These are phyloP conservation scores for Bombus huntii DNA, from an alignment of 1,140 invertebrate species.

Conservation along the genomic window DNA sequence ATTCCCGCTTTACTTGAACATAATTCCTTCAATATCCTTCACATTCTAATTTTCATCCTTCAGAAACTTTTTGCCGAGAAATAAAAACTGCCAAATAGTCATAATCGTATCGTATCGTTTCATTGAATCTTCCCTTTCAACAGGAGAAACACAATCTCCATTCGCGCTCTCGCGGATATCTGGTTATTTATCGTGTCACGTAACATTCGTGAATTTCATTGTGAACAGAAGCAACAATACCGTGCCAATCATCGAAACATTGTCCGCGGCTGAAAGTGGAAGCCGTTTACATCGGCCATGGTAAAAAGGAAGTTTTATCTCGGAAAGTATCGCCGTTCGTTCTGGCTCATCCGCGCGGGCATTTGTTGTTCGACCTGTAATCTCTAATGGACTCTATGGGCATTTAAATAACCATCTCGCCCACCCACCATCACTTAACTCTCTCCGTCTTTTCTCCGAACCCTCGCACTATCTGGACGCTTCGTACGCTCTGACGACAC, in stretches of 20 bases:
- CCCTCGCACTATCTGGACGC: conserved; percentile 47
- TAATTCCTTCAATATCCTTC: no score
- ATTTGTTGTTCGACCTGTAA: conserved; percentile 69
- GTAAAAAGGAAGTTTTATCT: conserved; percentile 57
- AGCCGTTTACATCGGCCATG: conserved; percentile 17
- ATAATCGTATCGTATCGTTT: no score
- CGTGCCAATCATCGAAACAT: conserved; percentile 33
- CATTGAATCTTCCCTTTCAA: neutral
- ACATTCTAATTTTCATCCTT: no score
- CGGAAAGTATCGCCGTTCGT: conserved; percentile 57
- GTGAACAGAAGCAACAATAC: conserved; percentile 6
- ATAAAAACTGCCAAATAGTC: no score
- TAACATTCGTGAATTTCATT: neutral
- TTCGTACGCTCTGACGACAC: conserved; percentile 43
- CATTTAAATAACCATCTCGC: conserved; percentile 72
- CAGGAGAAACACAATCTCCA: neutral
- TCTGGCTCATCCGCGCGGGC: conserved; percentile 49
- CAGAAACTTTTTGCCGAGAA: no score
- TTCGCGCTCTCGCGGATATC: neutral
- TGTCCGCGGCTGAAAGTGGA: conserved; percentile 27
- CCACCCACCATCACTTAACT: conserved; percentile 71
- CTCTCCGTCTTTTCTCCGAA: conserved; percentile 61
- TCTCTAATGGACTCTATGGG: conserved; percentile 70
- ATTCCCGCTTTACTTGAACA: no score
- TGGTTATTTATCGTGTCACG: neutral